phyloP scores from a whole-genome alignment of 2,797 vertebrate species.

The Falco cherrug region DNA sequence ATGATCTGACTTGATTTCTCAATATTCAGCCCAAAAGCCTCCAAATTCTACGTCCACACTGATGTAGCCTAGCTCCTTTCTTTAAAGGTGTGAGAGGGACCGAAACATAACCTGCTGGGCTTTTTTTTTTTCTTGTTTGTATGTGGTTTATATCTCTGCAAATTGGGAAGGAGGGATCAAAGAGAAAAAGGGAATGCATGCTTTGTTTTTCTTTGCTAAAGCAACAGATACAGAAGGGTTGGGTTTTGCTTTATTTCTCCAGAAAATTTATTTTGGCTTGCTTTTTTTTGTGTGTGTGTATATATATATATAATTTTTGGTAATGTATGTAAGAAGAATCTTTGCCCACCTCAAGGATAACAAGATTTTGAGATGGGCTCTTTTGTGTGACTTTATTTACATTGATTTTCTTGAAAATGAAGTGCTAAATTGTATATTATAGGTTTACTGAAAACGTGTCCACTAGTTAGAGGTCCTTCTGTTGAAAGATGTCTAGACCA shows the following conservation, averaged over 20 bases:
- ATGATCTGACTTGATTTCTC: conserved; percentile 51
- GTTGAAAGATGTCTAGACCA: neutral
- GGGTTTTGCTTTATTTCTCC: conserved; percentile 42
- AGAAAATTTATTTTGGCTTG: neutral
- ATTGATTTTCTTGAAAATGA: conserved; percentile 71
- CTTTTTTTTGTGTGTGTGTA: neutral
- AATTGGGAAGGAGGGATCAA: conserved; percentile 50
- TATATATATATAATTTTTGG: neutral
- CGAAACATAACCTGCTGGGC: neutral
- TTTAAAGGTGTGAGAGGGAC: conserved; percentile 18
- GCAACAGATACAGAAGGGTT: neutral
- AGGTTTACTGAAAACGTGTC: conserved; percentile 40
- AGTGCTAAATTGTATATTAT: conserved; percentile 47
- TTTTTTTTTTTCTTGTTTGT: neutral
- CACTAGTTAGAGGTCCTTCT: conserved; percentile 32
- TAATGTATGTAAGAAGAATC: neutral
- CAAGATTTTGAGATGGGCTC: conserved; percentile 35
- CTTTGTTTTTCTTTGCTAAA: conserved; percentile 38
- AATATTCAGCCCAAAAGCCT: conserved; percentile 36
- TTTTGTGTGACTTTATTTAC: conserved; percentile 68
- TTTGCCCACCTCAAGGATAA: conserved; percentile 40
- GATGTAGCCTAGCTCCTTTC: conserved; percentile 37
- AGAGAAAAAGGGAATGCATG: neutral
- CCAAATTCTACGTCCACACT: conserved; percentile 14
- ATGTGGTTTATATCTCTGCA: conserved; percentile 33